Base-by-base conservation (phyloP, 2,797 vertebrate species). In the Cygnus olor region DNA sequence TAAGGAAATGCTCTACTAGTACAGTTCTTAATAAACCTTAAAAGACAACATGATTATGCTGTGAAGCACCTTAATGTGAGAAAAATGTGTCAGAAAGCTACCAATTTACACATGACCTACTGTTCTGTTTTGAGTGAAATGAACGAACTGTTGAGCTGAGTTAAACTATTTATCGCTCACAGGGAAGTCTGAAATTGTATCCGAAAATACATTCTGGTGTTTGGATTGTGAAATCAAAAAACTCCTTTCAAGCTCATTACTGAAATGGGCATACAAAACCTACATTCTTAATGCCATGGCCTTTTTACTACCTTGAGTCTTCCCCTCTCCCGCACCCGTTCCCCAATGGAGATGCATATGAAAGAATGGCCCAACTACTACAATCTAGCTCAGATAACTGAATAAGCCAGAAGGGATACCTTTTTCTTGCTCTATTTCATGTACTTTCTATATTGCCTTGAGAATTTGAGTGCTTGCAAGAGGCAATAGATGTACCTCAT, bases 81-180 rank as follows among this genome's bases (percentile, higher is more conserved):
- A 91, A 44, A 42, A 30, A 10, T 13, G 20, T 20, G 36, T 77
- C 17, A 28, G 7, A 51, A 86, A 73, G 45, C 13, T 77, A 44
- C 3, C 10, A 84, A 61, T 15, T 11, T 54, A 38, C 3, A 40
- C 8, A 40, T 15, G 45, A 79, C 10, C 32, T 27, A 56, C 7
- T 42, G 8, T 20, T 32, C 14, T 83, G n/a, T 2, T 78, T 70
- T 44, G 14, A 20, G 24, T 57, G n/a, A 66, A 85, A 73, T 22
- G 8, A 27, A 57, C 21, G 53, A 38, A 38, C 16, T 56, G 19
- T 14, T 10, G 56, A 60, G 12, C 4, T 40, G 4, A 0, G 0
- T 45, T 12, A 25, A 69, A n/a, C 8, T 11, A 6, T 60, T 82
- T 54, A 9, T 6, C 64, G 10, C n/a, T 79, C 25, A 71, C 22